Evolutionary conservation across 2,113 vertebrate genomes (phyloP).

Genomic region (Hyaena hyaena): DNA sequence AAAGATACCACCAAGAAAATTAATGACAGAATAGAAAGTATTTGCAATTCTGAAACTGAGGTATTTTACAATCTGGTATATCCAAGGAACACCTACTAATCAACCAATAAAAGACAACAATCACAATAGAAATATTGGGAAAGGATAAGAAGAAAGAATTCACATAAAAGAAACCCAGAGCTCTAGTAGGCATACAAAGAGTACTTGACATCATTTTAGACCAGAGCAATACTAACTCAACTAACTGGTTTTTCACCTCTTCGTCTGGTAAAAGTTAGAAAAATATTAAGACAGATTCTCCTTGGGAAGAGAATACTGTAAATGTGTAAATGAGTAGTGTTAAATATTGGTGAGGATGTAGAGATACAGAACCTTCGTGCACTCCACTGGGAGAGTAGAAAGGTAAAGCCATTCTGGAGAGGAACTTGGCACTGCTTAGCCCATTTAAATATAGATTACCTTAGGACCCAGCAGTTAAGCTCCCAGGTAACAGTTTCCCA

Average conservation of each 20-base stretch:
- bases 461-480: background rate
- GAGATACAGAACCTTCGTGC: background rate
- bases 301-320: background rate
- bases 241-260: background rate
- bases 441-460: background rate
- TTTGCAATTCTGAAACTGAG: background rate
- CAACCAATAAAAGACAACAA: background rate
- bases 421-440: background rate
- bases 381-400: background rate
- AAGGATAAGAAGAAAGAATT: background rate
- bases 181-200: background rate
- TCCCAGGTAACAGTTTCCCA: background rate
- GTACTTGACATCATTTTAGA: background rate
- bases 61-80: background rate
- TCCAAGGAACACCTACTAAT: background rate
- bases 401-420: background rate
- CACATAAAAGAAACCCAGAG: background rate
- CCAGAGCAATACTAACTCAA: background rate
- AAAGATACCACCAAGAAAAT: background rate
- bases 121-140: background rate
- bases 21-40: background rate
- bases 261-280: background rate
- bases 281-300: background rate
- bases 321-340: background rate
- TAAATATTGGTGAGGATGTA: background rate